Evolutionary conservation across 2,113 vertebrate species (phyloP), one percentile per base, ranked within the genome.

Genomic region (Charina bottae): DNA sequence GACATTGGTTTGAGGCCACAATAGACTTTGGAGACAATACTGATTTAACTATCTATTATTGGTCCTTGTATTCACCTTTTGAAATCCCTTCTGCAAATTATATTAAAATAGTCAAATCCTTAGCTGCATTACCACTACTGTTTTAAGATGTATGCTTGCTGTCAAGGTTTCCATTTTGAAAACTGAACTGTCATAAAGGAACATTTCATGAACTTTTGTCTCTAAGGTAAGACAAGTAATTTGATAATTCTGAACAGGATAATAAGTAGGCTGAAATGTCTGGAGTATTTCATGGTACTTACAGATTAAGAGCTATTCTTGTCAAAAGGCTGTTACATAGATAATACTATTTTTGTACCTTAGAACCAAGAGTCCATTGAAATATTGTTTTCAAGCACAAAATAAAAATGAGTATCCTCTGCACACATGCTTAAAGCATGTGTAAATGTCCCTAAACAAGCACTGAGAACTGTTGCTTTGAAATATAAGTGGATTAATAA

Each of bases 171-270:
- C n/a, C 46, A 6, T 33, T 86, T 60, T 91, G 90, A 86, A 91
- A 91, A 91, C 64, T 8, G 46, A 91, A 91, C 90, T 91, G 59
- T 86, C 90, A 86, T 60, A 68, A 91, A 91, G 59, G 49, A 68
- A 64, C 90, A 91, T 86, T 91, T 91, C 46, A 37, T 86, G 58
- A 91, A 86, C 59, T 91, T 91, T 86, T 86, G 83, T 91, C 90
- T 91, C 90, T 54, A 26, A 86, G 83, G 46, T 68, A 85, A 91
- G 49, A 86, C 90, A 91, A 91, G 90, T 84, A 91, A 91, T 86
- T 86, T 91, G 59, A 86, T 68, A 91, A 91, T 56, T 68, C 90
- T 86, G 90, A 91, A 86, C 60, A 91, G 64, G 59, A 91, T 91
- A 91, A 91, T 86, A 68, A 91, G 60, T 55, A 86, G 59, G 59